These are phyloP conservation scores for Champsocephalus esox DNA, from an alignment of 2,797 vertebrate species.

Conservation along the genomic window DNA sequence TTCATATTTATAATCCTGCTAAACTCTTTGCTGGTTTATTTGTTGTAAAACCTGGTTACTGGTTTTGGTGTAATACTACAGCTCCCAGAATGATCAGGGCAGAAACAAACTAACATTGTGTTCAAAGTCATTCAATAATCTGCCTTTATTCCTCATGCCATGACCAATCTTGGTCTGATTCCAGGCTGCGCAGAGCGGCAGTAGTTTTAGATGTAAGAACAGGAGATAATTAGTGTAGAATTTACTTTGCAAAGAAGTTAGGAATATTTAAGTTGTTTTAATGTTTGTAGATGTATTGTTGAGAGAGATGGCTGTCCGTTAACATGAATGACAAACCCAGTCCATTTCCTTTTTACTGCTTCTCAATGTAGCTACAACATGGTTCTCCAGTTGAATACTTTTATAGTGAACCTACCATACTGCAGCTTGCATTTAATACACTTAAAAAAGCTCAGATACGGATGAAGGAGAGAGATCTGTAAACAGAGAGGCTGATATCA, in stretches of 20 bases:
- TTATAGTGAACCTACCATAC: neutral
- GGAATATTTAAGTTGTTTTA: neutral
- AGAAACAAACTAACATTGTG: neutral
- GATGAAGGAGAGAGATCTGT: neutral
- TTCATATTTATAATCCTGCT: neutral
- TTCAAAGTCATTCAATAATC: neutral
- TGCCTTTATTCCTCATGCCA: neutral
- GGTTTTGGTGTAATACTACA: slow-evolving; percentile 1
- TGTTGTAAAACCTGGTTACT: neutral
- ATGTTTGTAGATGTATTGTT: neutral
- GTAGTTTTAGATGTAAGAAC: slow-evolving; percentile 2
- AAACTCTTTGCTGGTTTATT: neutral
- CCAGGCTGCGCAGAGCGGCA: neutral
- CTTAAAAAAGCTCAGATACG: neutral
- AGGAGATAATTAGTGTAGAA: neutral
- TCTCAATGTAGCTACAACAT: neutral
- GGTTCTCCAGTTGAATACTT: neutral
- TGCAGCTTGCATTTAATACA: slow-evolving; percentile 1
- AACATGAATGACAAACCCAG: neutral
- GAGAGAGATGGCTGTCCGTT: neutral
- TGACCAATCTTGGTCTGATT: neutral
- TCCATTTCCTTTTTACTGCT: slow-evolving; percentile 6
- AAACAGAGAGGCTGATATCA: neutral
- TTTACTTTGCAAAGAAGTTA: neutral
- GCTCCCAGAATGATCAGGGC: neutral